Conservation (phyloP, 2,888 invertebrate species). For the Lasioglossum calceatum region DNA sequence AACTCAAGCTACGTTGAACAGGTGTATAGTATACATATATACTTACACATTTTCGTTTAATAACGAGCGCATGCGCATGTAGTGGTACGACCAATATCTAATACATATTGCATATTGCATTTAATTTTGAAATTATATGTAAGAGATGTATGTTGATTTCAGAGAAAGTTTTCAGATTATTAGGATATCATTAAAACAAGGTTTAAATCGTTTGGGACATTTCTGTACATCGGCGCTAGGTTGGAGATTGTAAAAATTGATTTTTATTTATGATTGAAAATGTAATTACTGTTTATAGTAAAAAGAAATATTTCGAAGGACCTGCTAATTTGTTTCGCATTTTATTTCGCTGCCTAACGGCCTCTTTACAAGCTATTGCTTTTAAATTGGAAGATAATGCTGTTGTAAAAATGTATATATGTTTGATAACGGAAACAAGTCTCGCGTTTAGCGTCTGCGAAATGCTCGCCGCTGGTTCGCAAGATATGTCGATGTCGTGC, state of each 20-base stretch:
- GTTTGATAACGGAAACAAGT: slow-evolving; percentile 1
- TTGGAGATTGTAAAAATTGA: background rate
- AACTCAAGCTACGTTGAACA: background rate
- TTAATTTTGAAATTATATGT: background rate
- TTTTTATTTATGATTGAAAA: background rate
- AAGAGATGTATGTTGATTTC: background rate
- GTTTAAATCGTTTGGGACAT: background rate
- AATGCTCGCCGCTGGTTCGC: background rate
- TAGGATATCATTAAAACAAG: background rate
- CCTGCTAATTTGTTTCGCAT: background rate
- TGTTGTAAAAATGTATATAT: background rate
- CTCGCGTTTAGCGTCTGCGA: background rate
- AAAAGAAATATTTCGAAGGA: background rate
- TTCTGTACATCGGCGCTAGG: background rate
- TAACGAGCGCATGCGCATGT: slow-evolving; percentile 38
- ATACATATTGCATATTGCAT: background rate
- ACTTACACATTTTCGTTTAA: slow-evolving; percentile 39
- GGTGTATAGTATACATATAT: background rate
- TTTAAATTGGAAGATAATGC: background rate
- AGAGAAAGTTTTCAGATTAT: too few relatives aligned
- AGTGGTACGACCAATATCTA: background rate
- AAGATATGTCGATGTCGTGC: slow-evolving; percentile 4
- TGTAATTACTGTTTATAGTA: background rate
- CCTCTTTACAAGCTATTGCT: background rate
- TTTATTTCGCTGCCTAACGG: background rate